Evolutionary conservation across 2,113 vertebrate genomes (phyloP).

Genomic region (Stomatorhinus ivindoensis): DNA sequence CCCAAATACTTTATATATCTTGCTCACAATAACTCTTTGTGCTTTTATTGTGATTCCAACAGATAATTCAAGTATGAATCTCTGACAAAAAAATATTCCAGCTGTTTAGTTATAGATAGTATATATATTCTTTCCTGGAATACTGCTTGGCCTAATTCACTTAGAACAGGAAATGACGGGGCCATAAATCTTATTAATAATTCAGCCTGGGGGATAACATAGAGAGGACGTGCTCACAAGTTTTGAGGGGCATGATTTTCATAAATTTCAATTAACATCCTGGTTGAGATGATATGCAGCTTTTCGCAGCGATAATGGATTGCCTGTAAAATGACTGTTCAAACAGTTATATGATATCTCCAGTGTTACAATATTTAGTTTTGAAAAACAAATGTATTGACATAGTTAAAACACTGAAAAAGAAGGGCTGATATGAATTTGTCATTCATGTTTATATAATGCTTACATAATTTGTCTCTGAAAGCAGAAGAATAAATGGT

Average conservation of each 20-base stretch:
- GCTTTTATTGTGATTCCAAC: not conserved
- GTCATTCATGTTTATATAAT: conserved; percentile 22
- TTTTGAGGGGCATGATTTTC: conserved; percentile 38
- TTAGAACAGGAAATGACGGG: conserved; percentile 29
- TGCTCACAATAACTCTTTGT: not conserved
- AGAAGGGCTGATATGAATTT: not conserved
- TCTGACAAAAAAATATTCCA: not conserved
- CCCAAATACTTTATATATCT: not conserved
- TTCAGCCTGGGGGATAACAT: conserved; percentile 32
- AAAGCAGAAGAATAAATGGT: not conserved
- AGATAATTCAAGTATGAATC: not conserved
- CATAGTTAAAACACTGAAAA: conserved; percentile 13
- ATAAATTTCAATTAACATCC: conserved; percentile 41
- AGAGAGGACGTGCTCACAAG: conserved; percentile 25
- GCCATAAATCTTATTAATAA: conserved; percentile 45
- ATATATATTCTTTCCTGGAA: not conserved
- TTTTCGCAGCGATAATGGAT: conserved; percentile 27
- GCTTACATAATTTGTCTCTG: conserved; percentile 13
- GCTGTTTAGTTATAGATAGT: not conserved
- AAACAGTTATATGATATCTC: conserved; percentile 28
- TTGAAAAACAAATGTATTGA: conserved; percentile 1
- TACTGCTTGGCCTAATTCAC: conserved; percentile 29
- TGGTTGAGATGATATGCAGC: conserved; percentile 25
- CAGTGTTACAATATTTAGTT: conserved; percentile 22
- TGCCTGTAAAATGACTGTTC: conserved; percentile 22